phyloP scores from a whole-genome alignment of 2,888 invertebrate species.

The Leptodirus hochenwartii region DNA sequence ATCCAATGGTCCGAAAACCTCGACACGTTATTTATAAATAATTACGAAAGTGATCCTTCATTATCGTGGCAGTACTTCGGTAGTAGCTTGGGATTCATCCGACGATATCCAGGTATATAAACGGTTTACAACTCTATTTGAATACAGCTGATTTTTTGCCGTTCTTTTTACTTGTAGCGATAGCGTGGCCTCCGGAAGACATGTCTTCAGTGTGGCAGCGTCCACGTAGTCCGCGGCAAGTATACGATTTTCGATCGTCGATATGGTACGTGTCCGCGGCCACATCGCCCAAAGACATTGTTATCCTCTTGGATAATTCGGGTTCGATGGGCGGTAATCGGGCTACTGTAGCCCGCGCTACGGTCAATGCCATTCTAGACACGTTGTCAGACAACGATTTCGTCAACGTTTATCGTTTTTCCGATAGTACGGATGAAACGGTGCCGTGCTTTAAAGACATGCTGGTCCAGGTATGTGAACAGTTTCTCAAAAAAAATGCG shows the following conservation, averaged over 20 bases:
- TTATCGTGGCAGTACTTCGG: slow-evolving; percentile 99
- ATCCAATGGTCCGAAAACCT: slow-evolving; percentile 91
- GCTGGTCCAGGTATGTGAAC: slow-evolving; percentile 54
- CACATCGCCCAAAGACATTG: slow-evolving; percentile 91
- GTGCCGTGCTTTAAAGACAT: slow-evolving; percentile 82
- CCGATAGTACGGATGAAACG: slow-evolving; percentile 64
- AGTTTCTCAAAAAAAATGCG: background rate
- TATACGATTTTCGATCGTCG: slow-evolving; percentile 87
- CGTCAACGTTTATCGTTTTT: slow-evolving; percentile 86
- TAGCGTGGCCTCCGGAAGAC: slow-evolving; percentile 71
- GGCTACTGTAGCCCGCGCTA: slow-evolving; percentile 71
- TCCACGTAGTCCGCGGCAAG: slow-evolving; percentile 58
- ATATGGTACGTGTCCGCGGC: slow-evolving; percentile 96
- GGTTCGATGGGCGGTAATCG: slow-evolving; percentile 75
- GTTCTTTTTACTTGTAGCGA: slow-evolving; percentile 31
- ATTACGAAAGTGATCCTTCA: slow-evolving; percentile 77
- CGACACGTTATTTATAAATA: slow-evolving; percentile 75
- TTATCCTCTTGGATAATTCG: slow-evolving; percentile 83
- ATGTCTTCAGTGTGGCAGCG: slow-evolving; percentile 34
- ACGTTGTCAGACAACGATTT: slow-evolving; percentile 95
- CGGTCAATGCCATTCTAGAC: slow-evolving; percentile 76
- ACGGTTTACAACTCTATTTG: slow-evolving; percentile 1
- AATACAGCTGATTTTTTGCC: slow-evolving; percentile 3
- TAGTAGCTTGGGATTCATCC: slow-evolving; percentile 84
- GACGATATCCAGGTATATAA: slow-evolving; percentile 78